A percentile compares a stretch with the other conserved stretches of the same genome.
Evolutionary conservation across 2,113 vertebrate genomes (phyloP).

Genomic region (Aphyosemion australe): DNA sequence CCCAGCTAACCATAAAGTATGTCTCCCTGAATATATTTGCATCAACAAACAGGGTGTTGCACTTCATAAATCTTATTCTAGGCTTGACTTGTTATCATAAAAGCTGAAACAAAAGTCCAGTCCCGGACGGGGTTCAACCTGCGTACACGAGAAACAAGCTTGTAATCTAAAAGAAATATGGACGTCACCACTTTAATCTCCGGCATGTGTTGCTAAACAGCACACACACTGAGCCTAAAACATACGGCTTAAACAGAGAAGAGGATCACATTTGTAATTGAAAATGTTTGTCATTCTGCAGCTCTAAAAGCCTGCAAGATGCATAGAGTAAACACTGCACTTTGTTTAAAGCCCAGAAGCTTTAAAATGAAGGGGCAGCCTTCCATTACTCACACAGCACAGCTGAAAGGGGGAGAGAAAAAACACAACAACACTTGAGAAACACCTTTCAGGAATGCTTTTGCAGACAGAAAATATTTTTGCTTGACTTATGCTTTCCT

Average conservation of each 20-base stretch:
- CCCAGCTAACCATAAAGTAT: neutral
- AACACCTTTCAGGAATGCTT: slow-evolving; percentile 34
- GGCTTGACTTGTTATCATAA: slow-evolving; percentile 7
- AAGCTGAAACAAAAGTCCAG: slow-evolving; percentile 7
- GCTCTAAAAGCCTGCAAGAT: slow-evolving; percentile 8
- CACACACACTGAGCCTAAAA: slow-evolving; percentile 1
- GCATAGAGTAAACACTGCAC: neutral
- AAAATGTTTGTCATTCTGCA: slow-evolving; percentile 7
- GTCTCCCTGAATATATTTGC: slow-evolving; percentile 17
- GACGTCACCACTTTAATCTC: slow-evolving; percentile 39
- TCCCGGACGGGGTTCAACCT: slow-evolving; percentile 41
- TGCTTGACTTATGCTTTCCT: slow-evolving; percentile 21
- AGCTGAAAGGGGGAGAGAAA: slow-evolving; percentile 29
- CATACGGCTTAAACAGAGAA: slow-evolving; percentile 15
- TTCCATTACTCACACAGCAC: slow-evolving; percentile 19
- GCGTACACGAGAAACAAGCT: slow-evolving; percentile 43
- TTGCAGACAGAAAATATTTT: slow-evolving; percentile 40
- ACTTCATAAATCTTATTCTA: slow-evolving; percentile 9
- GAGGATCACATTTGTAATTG: slow-evolving; percentile 18
- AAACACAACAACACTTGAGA: slow-evolving; percentile 33
- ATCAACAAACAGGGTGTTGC: slow-evolving; percentile 9
- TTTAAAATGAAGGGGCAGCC: slow-evolving; percentile 40
- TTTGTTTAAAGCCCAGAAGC: slow-evolving; percentile 28
- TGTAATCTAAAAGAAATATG: slow-evolving; percentile 55
- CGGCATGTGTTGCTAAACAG: slow-evolving; percentile 11